Conservation (phyloP, 2,113 vertebrate species). For the Eudyptes chrysolophus region DNA sequence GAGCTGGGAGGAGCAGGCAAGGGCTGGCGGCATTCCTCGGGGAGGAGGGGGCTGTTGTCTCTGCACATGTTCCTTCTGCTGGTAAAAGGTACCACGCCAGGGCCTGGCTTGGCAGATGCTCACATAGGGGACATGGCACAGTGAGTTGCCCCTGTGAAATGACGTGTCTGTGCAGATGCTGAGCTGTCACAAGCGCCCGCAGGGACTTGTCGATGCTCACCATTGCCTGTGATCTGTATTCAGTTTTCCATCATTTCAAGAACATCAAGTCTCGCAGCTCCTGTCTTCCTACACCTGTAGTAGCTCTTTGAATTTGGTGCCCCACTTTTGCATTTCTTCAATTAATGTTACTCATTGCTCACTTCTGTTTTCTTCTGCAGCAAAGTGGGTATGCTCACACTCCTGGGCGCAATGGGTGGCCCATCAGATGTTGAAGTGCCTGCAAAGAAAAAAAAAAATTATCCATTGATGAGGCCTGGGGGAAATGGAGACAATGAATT, state of each 20-base stretch:
- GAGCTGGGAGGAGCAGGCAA: not conserved
- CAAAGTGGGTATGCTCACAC: not conserved
- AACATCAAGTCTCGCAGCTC: not conserved
- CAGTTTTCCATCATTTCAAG: not conserved
- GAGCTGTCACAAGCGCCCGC: accelerated
- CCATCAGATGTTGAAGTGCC: not conserved
- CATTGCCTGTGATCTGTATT: accelerated
- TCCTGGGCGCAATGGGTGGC: not conserved
- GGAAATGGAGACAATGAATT: not conserved
- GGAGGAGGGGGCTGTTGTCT: not conserved
- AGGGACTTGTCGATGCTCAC: not conserved
- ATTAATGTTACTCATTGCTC: not conserved
- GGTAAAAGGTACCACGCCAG: accelerated
- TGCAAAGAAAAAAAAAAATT: not conserved
- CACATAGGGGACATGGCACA: accelerated
- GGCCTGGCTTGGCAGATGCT: not conserved
- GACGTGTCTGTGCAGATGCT: not conserved
- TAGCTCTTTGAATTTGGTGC: not conserved
- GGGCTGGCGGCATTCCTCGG: not conserved
- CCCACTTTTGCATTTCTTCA: not conserved
- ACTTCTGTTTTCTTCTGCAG: not conserved
- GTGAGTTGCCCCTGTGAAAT: not conserved
- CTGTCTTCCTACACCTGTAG: not conserved
- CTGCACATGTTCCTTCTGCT: not conserved
- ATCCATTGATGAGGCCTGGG: not conserved